Evolutionary conservation across 2,888 invertebrate species (phyloP), one percentile per base, ranked within the genome.

Genomic region (Ctenicera cuprea): DNA sequence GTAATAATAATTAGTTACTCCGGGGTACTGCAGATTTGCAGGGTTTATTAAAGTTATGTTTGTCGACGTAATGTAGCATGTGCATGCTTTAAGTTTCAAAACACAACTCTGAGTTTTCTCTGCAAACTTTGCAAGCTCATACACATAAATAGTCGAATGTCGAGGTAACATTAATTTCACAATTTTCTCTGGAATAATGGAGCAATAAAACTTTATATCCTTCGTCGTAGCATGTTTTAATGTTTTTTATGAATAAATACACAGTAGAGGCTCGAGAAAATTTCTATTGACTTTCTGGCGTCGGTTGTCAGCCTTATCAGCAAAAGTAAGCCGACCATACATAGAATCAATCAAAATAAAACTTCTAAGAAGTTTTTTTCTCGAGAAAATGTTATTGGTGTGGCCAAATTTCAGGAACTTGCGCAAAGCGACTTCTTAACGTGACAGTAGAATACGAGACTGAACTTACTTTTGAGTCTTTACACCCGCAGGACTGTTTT

Each of bases 161-260:
- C 12, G 20, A 14, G 45, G 43, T 3, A 26, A 45, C 26, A 45
- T 59, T 45, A 62, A 62, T 62, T 62, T 62, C 26, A 62, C 26
- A 61, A 43, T 38, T 45, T 62, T 62, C 38, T n/a, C 43, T 12
- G 16, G 4, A 45, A 26, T 62, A 62, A 62, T 62, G 38, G 20
- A 26, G 30, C 12, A n/a, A 22, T 62, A 45, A 62, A 62, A 45
- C 26, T 62, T 62, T 62, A 62, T 45, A 30, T 43, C 7, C 22
- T 8, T 14, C 26, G 11, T 14, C 14, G 26, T 22, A 62, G 22
- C 14, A 16, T 45, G 0, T 62, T 62, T 62, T 62, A 62, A 3
- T 30, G 26, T 18, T 43, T 62, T 62, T 62, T 38, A 20, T 20
- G 3, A 45, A 22, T 45, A 62, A 43, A 62, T 45, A 62, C 26